Evolutionary conservation across 2,888 invertebrate genomes (phyloP).

Genomic region (Yponomeuta sedellus): DNA sequence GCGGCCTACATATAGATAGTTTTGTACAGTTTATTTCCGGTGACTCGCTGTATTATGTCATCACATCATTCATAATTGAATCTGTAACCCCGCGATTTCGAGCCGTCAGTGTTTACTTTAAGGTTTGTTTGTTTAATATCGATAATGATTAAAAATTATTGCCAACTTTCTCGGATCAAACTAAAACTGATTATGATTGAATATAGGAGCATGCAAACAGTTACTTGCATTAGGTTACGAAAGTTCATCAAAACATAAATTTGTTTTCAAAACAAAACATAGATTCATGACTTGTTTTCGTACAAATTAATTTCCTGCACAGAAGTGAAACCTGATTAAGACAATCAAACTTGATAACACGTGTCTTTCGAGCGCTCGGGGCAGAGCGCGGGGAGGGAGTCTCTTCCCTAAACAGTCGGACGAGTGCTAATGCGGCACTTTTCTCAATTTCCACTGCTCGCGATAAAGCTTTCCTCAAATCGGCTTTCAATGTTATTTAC

Average conservation of each 20-base stretch:
- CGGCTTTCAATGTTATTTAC: neutral
- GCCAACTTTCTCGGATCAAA: neutral
- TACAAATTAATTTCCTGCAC: neutral
- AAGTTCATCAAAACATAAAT: neutral
- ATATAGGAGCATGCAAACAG: neutral
- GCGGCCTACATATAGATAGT: neutral
- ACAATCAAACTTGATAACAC: neutral
- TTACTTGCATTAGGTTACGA: neutral
- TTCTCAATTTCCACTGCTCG: neutral
- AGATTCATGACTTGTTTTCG: neutral
- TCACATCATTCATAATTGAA: neutral
- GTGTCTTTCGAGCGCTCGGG: neutral
- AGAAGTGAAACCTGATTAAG: neutral
- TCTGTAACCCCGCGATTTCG: neutral
- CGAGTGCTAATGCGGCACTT: neutral
- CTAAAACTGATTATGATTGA: neutral
- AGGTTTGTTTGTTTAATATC: neutral
- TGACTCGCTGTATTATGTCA: no score
- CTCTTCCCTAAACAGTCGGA: neutral
- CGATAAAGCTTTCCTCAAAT: conserved; percentile 3
- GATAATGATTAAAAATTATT: neutral
- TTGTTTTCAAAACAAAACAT: no score
- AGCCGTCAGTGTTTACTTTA: neutral
- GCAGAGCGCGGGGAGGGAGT: no score
- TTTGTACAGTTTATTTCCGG: neutral